These are phyloP conservation scores for Tympanuchus pallidicinctus DNA, from an alignment of 2,113 vertebrate genomes.

Conservation along the genomic window DNA sequence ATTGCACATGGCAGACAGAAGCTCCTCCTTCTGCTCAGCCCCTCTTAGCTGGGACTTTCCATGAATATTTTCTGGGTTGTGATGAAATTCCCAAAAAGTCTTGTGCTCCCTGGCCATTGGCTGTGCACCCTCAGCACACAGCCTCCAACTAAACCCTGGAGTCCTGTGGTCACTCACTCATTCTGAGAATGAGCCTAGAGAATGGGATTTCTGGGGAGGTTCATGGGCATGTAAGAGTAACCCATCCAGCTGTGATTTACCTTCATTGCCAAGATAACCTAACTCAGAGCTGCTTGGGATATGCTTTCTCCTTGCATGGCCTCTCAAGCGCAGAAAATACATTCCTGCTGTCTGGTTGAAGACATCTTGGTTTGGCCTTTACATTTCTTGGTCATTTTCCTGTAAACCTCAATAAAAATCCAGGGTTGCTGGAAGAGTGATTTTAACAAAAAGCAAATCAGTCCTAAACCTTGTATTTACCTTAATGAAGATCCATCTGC, in stretches of 20 bases:
- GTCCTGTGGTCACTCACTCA: not conserved
- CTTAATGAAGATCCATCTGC: not conserved
- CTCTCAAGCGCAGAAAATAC: not conserved
- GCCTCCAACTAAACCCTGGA: not conserved
- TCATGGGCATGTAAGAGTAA: not conserved
- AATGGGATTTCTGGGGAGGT: not conserved
- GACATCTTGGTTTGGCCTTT: not conserved
- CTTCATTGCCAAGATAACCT: not conserved
- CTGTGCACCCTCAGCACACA: not conserved
- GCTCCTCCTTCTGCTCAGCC: not conserved
- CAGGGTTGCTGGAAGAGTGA: not conserved
- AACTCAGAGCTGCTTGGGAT: not conserved
- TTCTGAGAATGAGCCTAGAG: not conserved
- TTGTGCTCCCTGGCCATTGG: not conserved
- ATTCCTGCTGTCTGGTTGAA: not conserved
- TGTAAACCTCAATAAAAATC: not conserved
- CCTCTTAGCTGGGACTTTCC: not conserved
- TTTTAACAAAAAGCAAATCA: not conserved
- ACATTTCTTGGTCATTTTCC: not conserved
- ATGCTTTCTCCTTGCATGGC: not conserved
- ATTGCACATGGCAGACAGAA: not conserved
- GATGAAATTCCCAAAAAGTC: not conserved
- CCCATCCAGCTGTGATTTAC: not conserved
- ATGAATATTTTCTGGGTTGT: not conserved
- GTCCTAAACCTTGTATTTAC: not conserved